Percentiles rank a stretch among this genome's conserved stretches.
These are phyloP conservation scores for Oceanodroma leucorhoa DNA, from an alignment of 2,797 vertebrate genomes.

Conservation along the genomic window DNA sequence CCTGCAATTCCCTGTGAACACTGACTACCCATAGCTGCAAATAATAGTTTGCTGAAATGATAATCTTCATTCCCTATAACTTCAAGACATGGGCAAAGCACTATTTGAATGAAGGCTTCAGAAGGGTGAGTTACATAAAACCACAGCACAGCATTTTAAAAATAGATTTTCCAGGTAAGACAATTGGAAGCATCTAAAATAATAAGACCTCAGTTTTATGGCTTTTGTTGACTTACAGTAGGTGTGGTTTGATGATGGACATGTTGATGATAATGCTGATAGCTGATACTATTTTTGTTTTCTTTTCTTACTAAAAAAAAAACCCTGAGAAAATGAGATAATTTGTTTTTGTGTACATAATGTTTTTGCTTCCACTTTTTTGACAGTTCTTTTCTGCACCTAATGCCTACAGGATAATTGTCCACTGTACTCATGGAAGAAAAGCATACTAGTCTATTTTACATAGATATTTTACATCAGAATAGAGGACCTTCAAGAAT, in stretches of 20 bases:
- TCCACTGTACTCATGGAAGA: neutral
- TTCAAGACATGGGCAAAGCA: neutral
- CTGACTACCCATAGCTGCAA: neutral
- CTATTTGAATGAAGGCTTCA: neutral
- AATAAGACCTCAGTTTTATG: neutral
- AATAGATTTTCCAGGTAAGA: neutral
- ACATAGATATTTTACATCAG: neutral
- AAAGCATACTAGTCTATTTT: neutral
- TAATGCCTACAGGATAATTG: neutral
- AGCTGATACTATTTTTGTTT: neutral
- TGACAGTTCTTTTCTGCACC: neutral
- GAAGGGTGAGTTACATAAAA: neutral
- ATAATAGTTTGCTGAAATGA: neutral
- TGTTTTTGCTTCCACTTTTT: neutral
- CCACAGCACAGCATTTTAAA: neutral
- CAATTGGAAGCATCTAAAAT: neutral
- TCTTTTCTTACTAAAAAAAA: neutral
- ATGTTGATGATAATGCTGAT: neutral
- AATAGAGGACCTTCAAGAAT: neutral
- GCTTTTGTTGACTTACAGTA: neutral
- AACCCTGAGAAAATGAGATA: neutral
- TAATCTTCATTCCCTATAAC: neutral
- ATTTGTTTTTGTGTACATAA: neutral
- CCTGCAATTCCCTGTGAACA: neutral
- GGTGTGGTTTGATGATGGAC: neutral